Evolutionary conservation across 2,113 vertebrate genomes (phyloP), one percentile per base, ranked within the genome.

Genomic region (Leucoraja erinaceus): DNA sequence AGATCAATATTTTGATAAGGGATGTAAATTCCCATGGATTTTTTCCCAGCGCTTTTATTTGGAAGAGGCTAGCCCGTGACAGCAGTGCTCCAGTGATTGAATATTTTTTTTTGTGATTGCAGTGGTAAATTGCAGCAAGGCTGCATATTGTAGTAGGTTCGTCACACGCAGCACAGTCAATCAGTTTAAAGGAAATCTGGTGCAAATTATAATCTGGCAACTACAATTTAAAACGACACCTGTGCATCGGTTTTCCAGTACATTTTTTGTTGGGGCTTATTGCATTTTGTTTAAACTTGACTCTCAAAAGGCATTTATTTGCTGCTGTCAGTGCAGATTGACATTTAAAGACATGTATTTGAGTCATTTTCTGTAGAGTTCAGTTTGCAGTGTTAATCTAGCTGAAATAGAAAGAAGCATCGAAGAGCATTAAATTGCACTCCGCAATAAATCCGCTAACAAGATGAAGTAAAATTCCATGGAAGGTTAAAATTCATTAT

Each of bases 301-400:
- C 59, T 91, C 66, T 72, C 14, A 72, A 91, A 54, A 91, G 38
- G 90, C n/a, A 72, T 91, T 74, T 91, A 33, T 91, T 72, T 91
- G 0, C 66, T 70, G 31, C 66, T 72, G 33, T 91, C 63, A 91
- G 4, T 33, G 10, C 63, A 70, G 31, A 68, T n/a, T 68, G 31
- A 20, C 66, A 90, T 70, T 70, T 90, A 70, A 90, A 90, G 14
- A 66, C 28, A 38, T 70, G 33, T 70, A 90, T 70, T 70, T 90
- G 63, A 90, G 7, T 33, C 33, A 10, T 90, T 70, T 90, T 47
- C 7, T 72, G 88, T 70, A 22, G 33, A 90, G 66, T 63, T 63
- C 61, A 33, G n/a, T 14, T 90, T 66, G 20, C 16, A 33, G 20
- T 66, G 47, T 90, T 70, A 25, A 25, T 70, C 63, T 6, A 90